Evolutionary conservation across 35 echinoderm and acorn worm species (phyloP).

Genomic region (Apostichopus parvimensis): DNA sequence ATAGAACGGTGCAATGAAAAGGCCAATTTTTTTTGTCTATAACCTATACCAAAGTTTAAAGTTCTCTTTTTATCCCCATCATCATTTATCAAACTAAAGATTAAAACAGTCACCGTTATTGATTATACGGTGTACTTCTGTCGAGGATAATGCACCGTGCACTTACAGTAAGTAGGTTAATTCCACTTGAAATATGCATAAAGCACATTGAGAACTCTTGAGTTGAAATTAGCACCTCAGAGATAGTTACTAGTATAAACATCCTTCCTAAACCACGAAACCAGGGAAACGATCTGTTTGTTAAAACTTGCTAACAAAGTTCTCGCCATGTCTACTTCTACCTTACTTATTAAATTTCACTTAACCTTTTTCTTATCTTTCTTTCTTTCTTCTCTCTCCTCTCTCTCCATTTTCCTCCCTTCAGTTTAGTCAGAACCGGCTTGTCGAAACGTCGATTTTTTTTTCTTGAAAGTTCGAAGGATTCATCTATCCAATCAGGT

Average conservation of each 20-base stretch:
- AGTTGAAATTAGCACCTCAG: background rate
- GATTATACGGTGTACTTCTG: background rate
- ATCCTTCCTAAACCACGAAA: background rate
- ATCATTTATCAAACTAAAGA: background rate
- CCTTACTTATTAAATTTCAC: background rate
- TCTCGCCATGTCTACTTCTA: background rate
- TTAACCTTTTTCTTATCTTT: background rate
- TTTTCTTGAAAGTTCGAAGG: too few relatives aligned
- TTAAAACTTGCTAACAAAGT: background rate
- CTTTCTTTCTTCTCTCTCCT: too few relatives aligned
- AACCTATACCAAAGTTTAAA: too few relatives aligned
- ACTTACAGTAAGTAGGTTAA: slow-evolving; percentile 14
- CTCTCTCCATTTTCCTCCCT: too few relatives aligned
- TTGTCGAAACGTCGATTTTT: too few relatives aligned
- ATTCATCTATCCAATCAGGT: too few relatives aligned
- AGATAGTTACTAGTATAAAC: background rate
- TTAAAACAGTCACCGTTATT: background rate
- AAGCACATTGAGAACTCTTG: slow-evolving; percentile 24
- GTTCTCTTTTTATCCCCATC: too few relatives aligned
- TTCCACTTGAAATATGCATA: slow-evolving; percentile 34
- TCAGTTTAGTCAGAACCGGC: too few relatives aligned
- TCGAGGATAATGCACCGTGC: background rate
- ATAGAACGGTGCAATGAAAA: too few relatives aligned
- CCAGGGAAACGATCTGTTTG: background rate
- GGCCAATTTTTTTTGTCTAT: too few relatives aligned